Percentiles rank a stretch among this genome's conserved stretches.
phyloP scores from a whole-genome alignment of 2,113 vertebrate genomes.

The Perccottus glenii region DNA sequence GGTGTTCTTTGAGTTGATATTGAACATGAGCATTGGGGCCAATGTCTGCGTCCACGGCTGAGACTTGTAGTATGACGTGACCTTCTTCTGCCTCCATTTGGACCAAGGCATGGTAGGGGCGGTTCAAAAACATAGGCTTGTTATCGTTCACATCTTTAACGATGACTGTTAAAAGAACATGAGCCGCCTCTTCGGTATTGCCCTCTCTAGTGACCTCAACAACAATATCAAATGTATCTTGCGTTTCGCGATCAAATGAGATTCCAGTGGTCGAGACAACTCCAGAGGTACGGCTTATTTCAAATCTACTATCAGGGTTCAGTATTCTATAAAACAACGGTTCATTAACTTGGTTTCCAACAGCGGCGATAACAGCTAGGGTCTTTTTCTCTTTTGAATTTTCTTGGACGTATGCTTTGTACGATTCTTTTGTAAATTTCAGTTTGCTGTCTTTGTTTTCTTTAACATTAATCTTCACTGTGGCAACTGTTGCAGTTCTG shows the following conservation, averaged over 20 bases:
- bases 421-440: conserved; percentile 90
- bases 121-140: conserved; percentile 88
- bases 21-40: conserved; percentile 86
- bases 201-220: conserved; percentile 89
- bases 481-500: conserved; percentile 84
- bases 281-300: conserved; percentile 92
- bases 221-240: conserved; percentile 87
- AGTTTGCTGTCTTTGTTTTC: conserved; percentile 90
- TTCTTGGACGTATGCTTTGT: conserved; percentile 86
- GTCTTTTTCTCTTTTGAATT: conserved; percentile 88
- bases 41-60: conserved; percentile 88
- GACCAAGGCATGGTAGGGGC: conserved; percentile 92
- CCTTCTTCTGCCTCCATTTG: conserved; percentile 88
- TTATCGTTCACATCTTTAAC: conserved; percentile 95
- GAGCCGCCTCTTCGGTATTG: conserved; percentile 81
- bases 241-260: conserved; percentile 91
- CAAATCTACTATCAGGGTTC: conserved; percentile 92
- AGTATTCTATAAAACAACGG: conserved; percentile 92
- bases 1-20: conserved; percentile 87
- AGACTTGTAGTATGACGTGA: conserved; percentile 85
- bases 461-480: conserved; percentile 90
- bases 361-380: conserved; percentile 85
- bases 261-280: conserved; percentile 90
- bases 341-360: conserved; percentile 93
- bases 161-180: conserved; percentile 85